Conservation (phyloP, 1,140 invertebrate species). For the Brachionus rotundiformis region DNA sequence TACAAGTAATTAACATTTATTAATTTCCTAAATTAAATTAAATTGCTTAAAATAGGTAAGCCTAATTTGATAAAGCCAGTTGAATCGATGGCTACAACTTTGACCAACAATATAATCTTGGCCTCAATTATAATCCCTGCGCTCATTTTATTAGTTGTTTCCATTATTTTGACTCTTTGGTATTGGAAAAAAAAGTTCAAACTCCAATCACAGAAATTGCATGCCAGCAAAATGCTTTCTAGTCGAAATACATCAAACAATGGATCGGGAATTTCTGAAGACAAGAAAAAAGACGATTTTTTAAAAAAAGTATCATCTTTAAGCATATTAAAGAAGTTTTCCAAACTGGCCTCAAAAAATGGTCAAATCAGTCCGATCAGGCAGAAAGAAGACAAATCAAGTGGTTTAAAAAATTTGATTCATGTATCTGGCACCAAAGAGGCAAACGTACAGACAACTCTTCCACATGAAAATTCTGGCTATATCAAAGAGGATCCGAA, state of each 20-base stretch:
- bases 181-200: slow-evolving; percentile 48
- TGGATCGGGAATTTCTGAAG: too few species aligned
- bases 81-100: background rate
- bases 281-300: background rate
- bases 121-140: slow-evolving; percentile 24
- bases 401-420: background rate
- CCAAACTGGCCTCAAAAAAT: background rate
- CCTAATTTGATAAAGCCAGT: slow-evolving; percentile 7
- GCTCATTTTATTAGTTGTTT: slow-evolving; percentile 17
- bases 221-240: background rate
- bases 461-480: slow-evolving; percentile 22
- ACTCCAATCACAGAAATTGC: slow-evolving; percentile 10
- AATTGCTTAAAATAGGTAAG: background rate
- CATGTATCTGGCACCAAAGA: background rate
- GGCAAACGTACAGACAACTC: background rate
- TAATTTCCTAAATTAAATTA: background rate
- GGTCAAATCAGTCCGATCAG: background rate
- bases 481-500: slow-evolving; percentile 20
- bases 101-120: slow-evolving; percentile 26
- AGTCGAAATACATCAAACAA: background rate
- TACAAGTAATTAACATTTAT: slow-evolving; percentile 29
- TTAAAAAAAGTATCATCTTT: slow-evolving; percentile 24
- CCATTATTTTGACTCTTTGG: slow-evolving; percentile 29
- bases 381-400: slow-evolving; percentile 32
- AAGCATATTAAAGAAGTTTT: background rate